These are phyloP conservation scores for Umimayanthus chanpuru DNA, from an alignment of 92 coral and sea anemone genomes.

Conservation along the genomic window DNA sequence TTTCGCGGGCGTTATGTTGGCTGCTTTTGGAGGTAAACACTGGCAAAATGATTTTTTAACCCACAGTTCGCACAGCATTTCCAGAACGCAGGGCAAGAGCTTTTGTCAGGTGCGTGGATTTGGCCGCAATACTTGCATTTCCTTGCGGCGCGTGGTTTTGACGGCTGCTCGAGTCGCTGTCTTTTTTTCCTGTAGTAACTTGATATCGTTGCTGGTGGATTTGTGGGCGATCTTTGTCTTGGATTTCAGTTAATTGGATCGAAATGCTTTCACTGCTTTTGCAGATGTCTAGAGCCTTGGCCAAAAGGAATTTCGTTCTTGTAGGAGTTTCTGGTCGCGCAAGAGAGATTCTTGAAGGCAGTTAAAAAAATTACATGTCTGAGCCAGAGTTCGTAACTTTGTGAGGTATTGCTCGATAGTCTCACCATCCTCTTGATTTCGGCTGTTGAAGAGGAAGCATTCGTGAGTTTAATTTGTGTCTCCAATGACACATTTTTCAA, in stretches of 20 bases:
- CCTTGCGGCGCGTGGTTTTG: neutral
- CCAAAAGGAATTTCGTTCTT: conserved; percentile 31
- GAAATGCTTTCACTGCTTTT: neutral
- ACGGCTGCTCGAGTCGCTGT: neutral
- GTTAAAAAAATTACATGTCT: conserved; percentile 49
- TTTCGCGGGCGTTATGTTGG: neutral
- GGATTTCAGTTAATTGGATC: neutral
- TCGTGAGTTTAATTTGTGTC: conserved; percentile 49
- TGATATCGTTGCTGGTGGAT: neutral
- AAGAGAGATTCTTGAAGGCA: conserved; percentile 50
- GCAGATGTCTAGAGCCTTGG: neutral
- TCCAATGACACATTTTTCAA: conserved; percentile 46
- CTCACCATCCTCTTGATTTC: conserved; percentile 41
- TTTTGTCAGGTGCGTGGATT: neutral
- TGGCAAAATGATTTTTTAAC: conserved; percentile 31
- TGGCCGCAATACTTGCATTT: conserved; percentile 34
- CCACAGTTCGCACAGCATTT: conserved; percentile 1
- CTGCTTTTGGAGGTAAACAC: conserved; percentile 10
- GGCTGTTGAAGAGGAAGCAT: conserved; percentile 44
- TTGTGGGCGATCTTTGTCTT: neutral
- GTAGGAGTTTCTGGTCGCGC: conserved; percentile 41
- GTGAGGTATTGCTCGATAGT: conserved; percentile 44
- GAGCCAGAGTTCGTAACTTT: conserved; percentile 44
- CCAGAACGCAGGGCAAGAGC: conserved; percentile 23
- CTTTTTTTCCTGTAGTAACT: neutral